phyloP scores from a whole-genome alignment of 2,888 invertebrate species.

The Eupithecia inturbata region DNA sequence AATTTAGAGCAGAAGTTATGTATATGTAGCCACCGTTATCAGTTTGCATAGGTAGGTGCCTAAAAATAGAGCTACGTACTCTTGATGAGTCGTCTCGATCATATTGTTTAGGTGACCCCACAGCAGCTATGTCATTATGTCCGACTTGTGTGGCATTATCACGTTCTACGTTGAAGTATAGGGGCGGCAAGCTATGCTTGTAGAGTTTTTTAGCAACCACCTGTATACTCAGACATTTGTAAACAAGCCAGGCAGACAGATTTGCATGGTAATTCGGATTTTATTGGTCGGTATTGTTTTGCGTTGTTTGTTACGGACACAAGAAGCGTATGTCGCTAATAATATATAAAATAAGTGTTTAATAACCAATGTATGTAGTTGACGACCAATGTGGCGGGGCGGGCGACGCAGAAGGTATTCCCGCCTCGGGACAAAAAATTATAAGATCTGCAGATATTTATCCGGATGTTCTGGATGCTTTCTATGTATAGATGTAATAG shows the following conservation, averaged over 20 bases:
- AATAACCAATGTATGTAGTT: too few species aligned
- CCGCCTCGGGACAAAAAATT: too few species aligned
- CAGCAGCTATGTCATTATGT: constrained; percentile 2
- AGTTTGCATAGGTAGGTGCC: not conserved
- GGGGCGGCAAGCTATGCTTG: constrained; percentile 7
- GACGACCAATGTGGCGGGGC: too few species aligned
- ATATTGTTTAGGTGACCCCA: not conserved
- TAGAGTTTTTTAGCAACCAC: constrained; percentile 11
- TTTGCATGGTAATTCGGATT: constrained; percentile 1
- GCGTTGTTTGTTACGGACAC: not conserved
- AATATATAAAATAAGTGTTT: not conserved
- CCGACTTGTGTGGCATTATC: constrained; percentile 29
- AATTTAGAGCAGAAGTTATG: too few species aligned
- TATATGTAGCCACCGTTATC: not conserved
- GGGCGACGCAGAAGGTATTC: too few species aligned
- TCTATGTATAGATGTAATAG: too few species aligned
- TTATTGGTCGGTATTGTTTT: not conserved
- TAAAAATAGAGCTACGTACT: not conserved
- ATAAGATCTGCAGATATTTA: too few species aligned
- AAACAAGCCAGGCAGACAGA: constrained; percentile 30
- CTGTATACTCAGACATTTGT: constrained; percentile 14
- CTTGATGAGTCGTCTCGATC: not conserved
- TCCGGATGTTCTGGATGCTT: too few species aligned
- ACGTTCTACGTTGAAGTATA: constrained; percentile 16
- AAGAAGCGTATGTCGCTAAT: not conserved